phyloP scores from a whole-genome alignment of 2,888 invertebrate species.

The Hirtodrosophila histrioides region DNA sequence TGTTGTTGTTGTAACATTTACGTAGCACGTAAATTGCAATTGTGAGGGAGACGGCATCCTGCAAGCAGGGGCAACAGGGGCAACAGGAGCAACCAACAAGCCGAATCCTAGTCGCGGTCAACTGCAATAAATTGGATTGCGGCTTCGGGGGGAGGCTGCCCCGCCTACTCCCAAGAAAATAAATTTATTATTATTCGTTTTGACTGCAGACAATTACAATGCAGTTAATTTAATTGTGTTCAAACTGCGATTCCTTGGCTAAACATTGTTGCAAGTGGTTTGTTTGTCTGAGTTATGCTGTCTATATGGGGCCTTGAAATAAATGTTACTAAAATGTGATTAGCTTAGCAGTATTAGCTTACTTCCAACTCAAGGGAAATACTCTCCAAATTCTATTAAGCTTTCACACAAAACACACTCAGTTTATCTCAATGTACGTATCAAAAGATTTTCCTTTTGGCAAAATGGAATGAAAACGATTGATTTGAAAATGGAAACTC shows the following conservation, averaged over 20 bases:
- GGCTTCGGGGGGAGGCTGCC: conserved; percentile 7
- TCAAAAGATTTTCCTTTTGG: too few species aligned
- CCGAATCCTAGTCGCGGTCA: conserved; percentile 66
- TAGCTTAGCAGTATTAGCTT: too few species aligned
- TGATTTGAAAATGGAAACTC: too few species aligned
- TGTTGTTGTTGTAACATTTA: conserved; percentile 53
- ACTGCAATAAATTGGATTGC: conserved; percentile 74
- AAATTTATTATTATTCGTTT: conserved; percentile 55
- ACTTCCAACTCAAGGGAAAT: too few species aligned
- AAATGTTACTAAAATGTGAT: too few species aligned
- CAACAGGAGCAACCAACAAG: conserved; percentile 25
- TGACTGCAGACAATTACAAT: conserved; percentile 51
- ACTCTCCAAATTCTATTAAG: too few species aligned
- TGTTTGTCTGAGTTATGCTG: too few species aligned
- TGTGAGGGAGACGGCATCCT: conserved; percentile 38
- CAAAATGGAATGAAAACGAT: too few species aligned
- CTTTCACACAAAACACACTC: too few species aligned
- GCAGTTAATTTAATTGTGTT: conserved; percentile 63
- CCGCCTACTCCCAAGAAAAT: conserved; percentile 25
- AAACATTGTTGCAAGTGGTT: conserved; percentile 16
- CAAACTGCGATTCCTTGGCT: conserved; percentile 23
- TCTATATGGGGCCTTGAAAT: too few species aligned
- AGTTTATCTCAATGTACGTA: too few species aligned
- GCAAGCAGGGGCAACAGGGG: conserved; percentile 11
- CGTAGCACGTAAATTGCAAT: conserved; percentile 71